phyloP scores from a whole-genome alignment of 2,113 vertebrate species.

The Cyphomyrus discorhynchus region DNA sequence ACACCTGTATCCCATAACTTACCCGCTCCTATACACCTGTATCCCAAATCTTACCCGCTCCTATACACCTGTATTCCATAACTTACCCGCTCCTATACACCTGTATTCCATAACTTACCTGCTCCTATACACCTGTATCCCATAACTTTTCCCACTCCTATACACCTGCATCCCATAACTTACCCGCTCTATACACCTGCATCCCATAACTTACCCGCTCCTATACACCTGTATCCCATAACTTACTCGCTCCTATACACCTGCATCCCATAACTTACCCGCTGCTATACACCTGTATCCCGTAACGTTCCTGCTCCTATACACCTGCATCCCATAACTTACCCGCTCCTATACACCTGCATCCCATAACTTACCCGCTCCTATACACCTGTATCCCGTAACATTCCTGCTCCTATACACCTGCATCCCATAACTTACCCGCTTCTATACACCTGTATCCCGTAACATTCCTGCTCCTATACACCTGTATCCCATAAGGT shows the following conservation, averaged over 20 bases:
- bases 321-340: too few species aligned
- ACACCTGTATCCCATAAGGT: neutral
- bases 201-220: too few species aligned
- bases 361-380: neutral
- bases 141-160: accelerated
- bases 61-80: neutral
- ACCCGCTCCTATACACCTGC: neutral
- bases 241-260: too few species aligned
- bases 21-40: too few species aligned
- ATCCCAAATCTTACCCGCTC: accelerated
- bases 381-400: neutral
- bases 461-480: neutral
- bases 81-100: neutral
- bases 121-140: neutral
- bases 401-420: accelerated
- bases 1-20: neutral
- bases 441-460: neutral
- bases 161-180: neutral
- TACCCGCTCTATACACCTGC: neutral
- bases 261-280: neutral
- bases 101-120: neutral
- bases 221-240: too few species aligned
- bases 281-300: too few species aligned
- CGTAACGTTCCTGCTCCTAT: too few species aligned
- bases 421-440: neutral